phyloP scores from a whole-genome alignment of 2,888 invertebrate genomes.

The Halictus quadricinctus region DNA sequence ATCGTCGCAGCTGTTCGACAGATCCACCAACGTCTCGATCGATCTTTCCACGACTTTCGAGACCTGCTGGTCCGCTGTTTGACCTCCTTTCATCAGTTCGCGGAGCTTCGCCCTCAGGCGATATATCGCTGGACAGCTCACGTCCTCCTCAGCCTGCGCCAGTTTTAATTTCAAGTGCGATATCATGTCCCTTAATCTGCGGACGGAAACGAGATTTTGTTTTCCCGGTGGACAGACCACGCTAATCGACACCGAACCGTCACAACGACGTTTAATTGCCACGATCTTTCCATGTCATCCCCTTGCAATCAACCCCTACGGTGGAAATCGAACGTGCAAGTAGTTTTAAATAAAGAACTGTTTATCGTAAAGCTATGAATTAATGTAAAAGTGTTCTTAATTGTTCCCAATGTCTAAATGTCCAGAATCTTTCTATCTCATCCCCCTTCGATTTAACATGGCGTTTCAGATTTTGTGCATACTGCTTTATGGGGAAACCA shows the following conservation, averaged over 20 bases:
- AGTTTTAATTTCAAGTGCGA: constrained; percentile 71
- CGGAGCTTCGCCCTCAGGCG: constrained; percentile 76
- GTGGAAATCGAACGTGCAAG: neutral
- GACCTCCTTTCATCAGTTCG: constrained; percentile 74
- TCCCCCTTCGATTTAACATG: neutral
- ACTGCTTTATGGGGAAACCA: too few relatives aligned
- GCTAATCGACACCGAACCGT: too few relatives aligned
- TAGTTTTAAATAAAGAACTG: neutral
- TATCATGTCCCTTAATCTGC: constrained; percentile 73
- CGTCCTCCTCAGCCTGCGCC: constrained; percentile 73
- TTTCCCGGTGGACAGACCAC: neutral
- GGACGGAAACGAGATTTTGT: neutral
- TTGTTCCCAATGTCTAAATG: neutral
- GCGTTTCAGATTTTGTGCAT: too few relatives aligned
- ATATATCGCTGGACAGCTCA: constrained; percentile 76
- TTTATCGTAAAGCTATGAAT: neutral
- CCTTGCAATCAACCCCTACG: neutral
- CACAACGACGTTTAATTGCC: neutral
- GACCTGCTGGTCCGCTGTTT: constrained; percentile 70
- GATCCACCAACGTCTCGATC: constrained; percentile 72
- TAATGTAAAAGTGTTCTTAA: neutral
- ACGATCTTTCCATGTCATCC: neutral
- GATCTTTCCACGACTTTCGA: constrained; percentile 72
- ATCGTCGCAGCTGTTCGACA: constrained; percentile 72
- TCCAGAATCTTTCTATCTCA: neutral